These are phyloP conservation scores for Dendrophyllia cribrosa DNA, from an alignment of 64 coral and sea anemone species.

Conservation along the genomic window DNA sequence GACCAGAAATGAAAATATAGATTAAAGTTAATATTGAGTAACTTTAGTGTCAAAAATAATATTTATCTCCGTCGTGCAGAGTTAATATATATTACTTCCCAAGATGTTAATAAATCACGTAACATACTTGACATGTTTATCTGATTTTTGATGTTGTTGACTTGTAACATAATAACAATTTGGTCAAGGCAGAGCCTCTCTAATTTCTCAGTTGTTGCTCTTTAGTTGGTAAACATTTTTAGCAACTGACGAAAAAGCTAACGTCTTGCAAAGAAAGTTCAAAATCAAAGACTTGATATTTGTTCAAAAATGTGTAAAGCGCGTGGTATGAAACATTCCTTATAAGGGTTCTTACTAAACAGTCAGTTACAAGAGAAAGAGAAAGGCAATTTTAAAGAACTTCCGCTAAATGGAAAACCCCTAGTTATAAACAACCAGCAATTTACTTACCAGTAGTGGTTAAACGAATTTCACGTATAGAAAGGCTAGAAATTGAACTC, in stretches of 20 bases:
- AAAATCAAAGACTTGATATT: constrained; percentile 22
- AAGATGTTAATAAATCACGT: constrained; percentile 1
- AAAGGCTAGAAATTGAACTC: constrained; percentile 8
- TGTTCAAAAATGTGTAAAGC: constrained; percentile 15
- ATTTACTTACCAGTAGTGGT: constrained; percentile 9
- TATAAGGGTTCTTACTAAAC: not conserved
- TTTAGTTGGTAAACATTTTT: constrained; percentile 11
- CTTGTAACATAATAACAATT: too few relatives aligned
- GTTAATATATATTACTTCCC: not conserved
- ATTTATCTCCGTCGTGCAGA: not conserved
- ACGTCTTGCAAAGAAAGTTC: not conserved
- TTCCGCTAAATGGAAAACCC: too few relatives aligned
- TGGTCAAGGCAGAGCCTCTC: too few relatives aligned
- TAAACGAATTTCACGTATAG: constrained; percentile 25
- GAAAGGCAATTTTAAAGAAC: not conserved
- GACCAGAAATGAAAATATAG: constrained; percentile 19
- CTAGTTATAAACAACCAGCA: constrained; percentile 24
- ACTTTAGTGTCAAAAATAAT: not conserved
- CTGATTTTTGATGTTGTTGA: not conserved
- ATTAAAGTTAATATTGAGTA: constrained; percentile 20
- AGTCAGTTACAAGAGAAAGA: constrained; percentile 6
- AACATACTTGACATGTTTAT: constrained; percentile 1
- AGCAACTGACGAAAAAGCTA: not conserved
- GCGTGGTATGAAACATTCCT: constrained; percentile 1
- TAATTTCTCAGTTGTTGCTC: constrained; percentile 9